These are phyloP conservation scores for Lasioglossum marginatum DNA, from an alignment of 2,888 invertebrate species.

Conservation along the genomic window DNA sequence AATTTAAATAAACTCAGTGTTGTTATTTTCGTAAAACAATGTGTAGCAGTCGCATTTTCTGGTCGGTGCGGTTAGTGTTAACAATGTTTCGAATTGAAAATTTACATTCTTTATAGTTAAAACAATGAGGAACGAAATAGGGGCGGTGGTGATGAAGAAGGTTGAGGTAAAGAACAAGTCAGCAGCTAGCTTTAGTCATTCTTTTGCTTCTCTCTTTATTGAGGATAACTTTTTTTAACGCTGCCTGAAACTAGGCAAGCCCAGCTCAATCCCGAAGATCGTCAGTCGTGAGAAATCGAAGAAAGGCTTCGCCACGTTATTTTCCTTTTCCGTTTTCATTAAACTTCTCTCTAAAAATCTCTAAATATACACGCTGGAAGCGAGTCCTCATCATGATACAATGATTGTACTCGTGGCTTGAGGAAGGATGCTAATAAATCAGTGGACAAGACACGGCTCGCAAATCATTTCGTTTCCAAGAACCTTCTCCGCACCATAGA, in stretches of 20 bases:
- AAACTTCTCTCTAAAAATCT: constrained; percentile 16
- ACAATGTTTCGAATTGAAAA: neutral
- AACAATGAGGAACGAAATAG: no score
- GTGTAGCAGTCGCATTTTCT: no score
- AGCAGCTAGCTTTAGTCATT: constrained; percentile 52
- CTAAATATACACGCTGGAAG: neutral
- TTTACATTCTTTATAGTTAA: neutral
- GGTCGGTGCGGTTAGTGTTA: no score
- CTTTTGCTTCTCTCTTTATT: constrained; percentile 70
- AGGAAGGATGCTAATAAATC: neutral
- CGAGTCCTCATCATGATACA: neutral
- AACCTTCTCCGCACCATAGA: neutral
- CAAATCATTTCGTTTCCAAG: neutral
- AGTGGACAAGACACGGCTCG: neutral
- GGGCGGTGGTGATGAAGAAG: neutral
- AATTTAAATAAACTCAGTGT: no score
- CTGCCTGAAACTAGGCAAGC: constrained; percentile 67
- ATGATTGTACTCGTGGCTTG: constrained; percentile 35
- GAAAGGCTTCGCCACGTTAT: neutral
- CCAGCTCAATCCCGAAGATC: constrained; percentile 47
- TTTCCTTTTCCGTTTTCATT: neutral
- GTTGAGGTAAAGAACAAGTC: neutral
- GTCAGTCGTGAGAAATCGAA: constrained; percentile 46
- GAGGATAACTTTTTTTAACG: constrained; percentile 69
- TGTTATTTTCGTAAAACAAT: no score